Evolutionary conservation across 2,888 invertebrate genomes (phyloP), one percentile per base, ranked within the genome.

Genomic region (Eurytoma californica): DNA sequence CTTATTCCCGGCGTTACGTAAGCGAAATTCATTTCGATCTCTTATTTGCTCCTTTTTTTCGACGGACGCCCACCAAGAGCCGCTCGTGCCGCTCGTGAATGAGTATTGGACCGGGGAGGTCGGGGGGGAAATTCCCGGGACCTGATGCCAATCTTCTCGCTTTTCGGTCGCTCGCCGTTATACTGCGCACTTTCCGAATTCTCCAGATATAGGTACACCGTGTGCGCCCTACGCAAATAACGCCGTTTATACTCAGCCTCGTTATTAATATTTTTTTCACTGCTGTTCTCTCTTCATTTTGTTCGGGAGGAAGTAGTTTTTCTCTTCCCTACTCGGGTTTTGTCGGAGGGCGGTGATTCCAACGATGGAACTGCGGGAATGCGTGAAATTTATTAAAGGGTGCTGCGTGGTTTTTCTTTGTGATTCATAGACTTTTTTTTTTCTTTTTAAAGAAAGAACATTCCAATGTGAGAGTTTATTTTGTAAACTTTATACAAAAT

Each of bases 21-120:
- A 69, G 69, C 58, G 57, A 57, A 69, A 69, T 69, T 69, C 69
- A 69, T 69, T 69, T 57, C 69, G 69, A 69, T 39, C 55, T 68
- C 18, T 68, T n/a, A 18, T 49, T 65, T 49, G 5, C 57, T 55
- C 57, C 18, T 57, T 69, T 57, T 68, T 53, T 55, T 30, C 55
- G 20, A 7, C 18, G 60, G 13, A 28, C 18, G 18, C 28, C 28
- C 18, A 60, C 28, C 24, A 14, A 14, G n/a, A 18, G n/a, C n/a
- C 20, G 58, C 20, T 20, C 57, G 69, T 69, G 69, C n/a, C 20
- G 58, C 20, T 20, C 57, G 69, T 69, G 69, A 69, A 69, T 58
- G 69, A 69, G 47, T 47, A 30, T 30, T 57, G 16, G 55, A 57
- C 53, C 16, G 16, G 14, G 18, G 63, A 47, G 39, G 39, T 39